Evolutionary conservation across 1,140 invertebrate genomes (phyloP).

Genomic region (Caenorhabditis latens): DNA sequence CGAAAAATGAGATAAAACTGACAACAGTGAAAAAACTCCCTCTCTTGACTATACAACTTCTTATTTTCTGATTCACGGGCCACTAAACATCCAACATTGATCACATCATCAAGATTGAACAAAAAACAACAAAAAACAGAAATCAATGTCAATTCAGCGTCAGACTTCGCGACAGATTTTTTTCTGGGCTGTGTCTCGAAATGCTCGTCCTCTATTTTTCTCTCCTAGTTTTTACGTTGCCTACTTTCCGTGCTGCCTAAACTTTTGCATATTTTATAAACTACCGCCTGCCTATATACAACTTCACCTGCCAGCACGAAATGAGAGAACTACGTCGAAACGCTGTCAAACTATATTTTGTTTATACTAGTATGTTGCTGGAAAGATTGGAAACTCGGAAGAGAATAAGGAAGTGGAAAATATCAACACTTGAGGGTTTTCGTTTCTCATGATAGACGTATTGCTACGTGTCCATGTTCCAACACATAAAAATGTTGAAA

Average conservation of each 20-base stretch:
- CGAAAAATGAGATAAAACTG: background rate
- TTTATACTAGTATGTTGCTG: too few relatives aligned
- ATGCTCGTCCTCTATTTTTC: background rate
- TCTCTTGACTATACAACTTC: background rate
- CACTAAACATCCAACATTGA: slow-evolving; percentile 11
- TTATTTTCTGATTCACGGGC: background rate
- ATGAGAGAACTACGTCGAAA: background rate
- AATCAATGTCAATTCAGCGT: slow-evolving; percentile 16
- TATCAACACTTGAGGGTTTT: background rate
- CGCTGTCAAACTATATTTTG: background rate
- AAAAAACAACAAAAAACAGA: slow-evolving; percentile 13
- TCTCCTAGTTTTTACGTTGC: slow-evolving; percentile 25
- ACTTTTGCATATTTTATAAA: slow-evolving; percentile 52
- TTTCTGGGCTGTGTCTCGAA: background rate
- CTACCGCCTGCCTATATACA: slow-evolving; percentile 5
- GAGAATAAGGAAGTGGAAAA: slow-evolving; percentile 27
- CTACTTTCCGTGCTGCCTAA: background rate
- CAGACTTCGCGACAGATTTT: slow-evolving; percentile 26
- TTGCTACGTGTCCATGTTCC: background rate
- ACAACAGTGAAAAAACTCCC: background rate
- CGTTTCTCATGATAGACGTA: background rate
- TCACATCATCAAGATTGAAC: background rate
- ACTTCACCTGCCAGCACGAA: background rate
- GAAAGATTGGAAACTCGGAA: background rate
- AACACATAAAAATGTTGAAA: background rate